Percentiles rank a stretch among this genome's conserved stretches.
These are phyloP conservation scores for Phengaris alcon DNA, from an alignment of 2,888 invertebrate species.

Conservation along the genomic window DNA sequence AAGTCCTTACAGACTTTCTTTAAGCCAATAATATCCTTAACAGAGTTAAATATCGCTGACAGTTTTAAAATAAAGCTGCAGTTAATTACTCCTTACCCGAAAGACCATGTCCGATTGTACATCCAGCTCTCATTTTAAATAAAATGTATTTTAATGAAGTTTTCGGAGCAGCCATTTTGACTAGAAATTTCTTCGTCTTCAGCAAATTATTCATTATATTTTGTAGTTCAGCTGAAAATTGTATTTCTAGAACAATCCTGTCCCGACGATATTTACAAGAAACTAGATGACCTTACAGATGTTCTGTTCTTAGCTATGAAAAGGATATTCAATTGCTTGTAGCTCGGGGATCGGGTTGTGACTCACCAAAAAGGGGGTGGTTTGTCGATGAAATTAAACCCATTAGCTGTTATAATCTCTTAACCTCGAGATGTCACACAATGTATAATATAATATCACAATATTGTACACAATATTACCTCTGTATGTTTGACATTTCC, in stretches of 20 bases:
- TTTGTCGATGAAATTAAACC: no score
- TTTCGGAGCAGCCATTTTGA: not conserved
- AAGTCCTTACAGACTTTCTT: not conserved
- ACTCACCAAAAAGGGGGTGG: no score
- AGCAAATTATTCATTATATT: not conserved
- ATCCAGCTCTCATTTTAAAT: slow-evolving; percentile 20
- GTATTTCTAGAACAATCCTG: not conserved
- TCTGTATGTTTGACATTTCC: no score
- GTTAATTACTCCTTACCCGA: slow-evolving; percentile 16
- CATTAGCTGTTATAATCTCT: no score
- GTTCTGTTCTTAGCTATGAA: no score
- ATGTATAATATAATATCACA: no score
- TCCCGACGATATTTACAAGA: not conserved
- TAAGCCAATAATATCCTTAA: not conserved
- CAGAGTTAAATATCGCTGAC: slow-evolving; percentile 1
- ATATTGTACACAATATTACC: no score
- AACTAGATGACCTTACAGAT: not conserved
- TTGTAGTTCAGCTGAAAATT: not conserved
- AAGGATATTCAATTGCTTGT: no score
- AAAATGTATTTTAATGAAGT: slow-evolving; percentile 25
- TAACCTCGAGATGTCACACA: no score
- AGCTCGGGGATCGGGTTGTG: no score
- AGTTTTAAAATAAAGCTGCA: slow-evolving; percentile 3
- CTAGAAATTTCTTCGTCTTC: not conserved
- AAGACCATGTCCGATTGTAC: not conserved